Evolutionary conservation across 2,888 invertebrate species (phyloP).

Genomic region (Hermaeophaga mercurialis): DNA sequence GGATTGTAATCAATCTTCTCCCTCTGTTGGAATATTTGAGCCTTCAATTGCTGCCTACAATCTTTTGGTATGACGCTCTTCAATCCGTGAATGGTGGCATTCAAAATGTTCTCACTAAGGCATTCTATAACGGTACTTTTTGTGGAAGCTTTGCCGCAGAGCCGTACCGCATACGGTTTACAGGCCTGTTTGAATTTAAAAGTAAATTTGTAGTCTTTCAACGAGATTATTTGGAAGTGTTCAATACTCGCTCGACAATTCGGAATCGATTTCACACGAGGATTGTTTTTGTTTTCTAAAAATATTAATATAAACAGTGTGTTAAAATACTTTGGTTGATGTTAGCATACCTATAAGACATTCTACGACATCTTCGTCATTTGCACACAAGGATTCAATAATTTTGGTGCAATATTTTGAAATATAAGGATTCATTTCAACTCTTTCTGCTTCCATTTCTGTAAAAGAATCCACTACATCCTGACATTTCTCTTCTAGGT

Average conservation of each 20-base stretch:
- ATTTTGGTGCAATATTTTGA: constrained; percentile 80
- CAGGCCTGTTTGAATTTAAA: constrained; percentile 95
- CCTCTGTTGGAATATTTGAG: constrained; percentile 89
- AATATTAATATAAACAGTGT: not conserved
- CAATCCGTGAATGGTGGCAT: constrained; percentile 79
- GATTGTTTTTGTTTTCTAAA: constrained; percentile 78
- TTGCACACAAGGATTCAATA: constrained; percentile 77
- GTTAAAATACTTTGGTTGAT: not conserved
- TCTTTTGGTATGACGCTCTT: constrained; percentile 83
- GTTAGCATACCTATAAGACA: constrained; percentile 84
- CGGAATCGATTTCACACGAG: constrained; percentile 74
- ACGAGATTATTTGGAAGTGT: constrained; percentile 92
- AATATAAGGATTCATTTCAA: constrained; percentile 88
- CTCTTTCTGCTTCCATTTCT: constrained; percentile 80
- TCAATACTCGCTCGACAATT: constrained; percentile 94
- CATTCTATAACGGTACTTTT: constrained; percentile 84
- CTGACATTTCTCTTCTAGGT: constrained; percentile 71
- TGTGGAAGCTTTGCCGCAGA: constrained; percentile 72
- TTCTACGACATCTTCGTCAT: constrained; percentile 88
- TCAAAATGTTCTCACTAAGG: constrained; percentile 87
- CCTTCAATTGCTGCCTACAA: constrained; percentile 88
- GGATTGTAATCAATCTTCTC: constrained; percentile 89
- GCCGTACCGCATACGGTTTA: constrained; percentile 74
- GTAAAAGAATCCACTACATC: constrained; percentile 83
- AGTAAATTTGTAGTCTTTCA: constrained; percentile 93